Base-by-base conservation (phyloP, 2,113 vertebrate species). In the Anoplopoma fimbria region DNA sequence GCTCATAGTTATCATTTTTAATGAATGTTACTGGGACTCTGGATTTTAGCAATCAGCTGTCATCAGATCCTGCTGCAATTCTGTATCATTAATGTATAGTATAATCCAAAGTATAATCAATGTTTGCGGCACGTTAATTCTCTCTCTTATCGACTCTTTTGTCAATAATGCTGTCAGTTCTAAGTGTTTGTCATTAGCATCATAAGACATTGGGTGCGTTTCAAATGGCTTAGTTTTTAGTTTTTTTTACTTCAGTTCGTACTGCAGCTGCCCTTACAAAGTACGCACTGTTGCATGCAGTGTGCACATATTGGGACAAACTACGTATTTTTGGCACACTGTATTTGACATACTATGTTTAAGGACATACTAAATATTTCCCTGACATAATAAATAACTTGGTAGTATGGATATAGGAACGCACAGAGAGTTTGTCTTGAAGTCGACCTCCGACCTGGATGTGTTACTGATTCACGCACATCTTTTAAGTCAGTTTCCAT, bases 391-490 rank as follows among this genome's bases (percentile, higher is more conserved):
- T 51, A n/a, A 51, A 51, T 51, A 51, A 8, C 49, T 23, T 9
- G 1, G 4, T 55, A 25, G 51, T 55, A 57, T 57, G n/a, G 53
- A 25, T 57, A 57, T 13, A 57, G 49, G 23, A 9, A 53, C 1
- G 21, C 49, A 6, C 45, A 51, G 15, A 51, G 15, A 45, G 34
- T 69, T 60, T 75, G 45, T 25, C 62, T 62, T 34, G 2, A 53
- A 57, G 47, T 21, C 51, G 23, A 70, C 49, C 57, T 68, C 21
- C 71, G 64, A 71, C 75, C 64, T n/a, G 15, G 2, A 17, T 7
- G 42, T 53, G 79, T 82, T 76, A 85, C 68, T 85, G 36, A 85
- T 82, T 82, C 17, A 76, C 79, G 17, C 9, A 0, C 14, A 4
- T 4, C 40, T 61, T 36, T 67, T 7, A 65, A 33, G 25, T 63